Conservation (phyloP, 2,113 vertebrate species). For the Alligator sinensis region DNA sequence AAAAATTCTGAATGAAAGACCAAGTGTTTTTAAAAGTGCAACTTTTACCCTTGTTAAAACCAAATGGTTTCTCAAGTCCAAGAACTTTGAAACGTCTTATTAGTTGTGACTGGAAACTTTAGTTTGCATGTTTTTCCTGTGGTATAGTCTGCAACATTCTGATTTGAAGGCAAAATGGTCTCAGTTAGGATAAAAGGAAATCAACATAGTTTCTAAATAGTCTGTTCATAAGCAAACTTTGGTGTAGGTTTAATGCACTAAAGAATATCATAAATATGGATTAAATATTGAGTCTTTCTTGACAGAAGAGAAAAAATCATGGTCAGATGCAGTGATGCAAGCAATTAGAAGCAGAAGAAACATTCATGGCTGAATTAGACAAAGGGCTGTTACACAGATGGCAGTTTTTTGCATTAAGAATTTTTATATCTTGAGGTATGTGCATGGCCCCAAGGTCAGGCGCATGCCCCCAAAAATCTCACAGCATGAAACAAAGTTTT, state of each 20-base stretch:
- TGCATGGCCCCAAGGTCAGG: neutral
- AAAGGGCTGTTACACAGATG: neutral
- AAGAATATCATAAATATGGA: neutral
- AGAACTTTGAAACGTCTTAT: neutral
- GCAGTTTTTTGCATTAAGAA: neutral
- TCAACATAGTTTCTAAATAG: slow-evolving; percentile 21
- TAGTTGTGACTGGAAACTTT: neutral
- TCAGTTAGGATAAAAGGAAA: slow-evolving; percentile 33
- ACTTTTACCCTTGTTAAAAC: neutral
- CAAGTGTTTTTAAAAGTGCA: neutral
- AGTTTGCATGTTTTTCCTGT: neutral
- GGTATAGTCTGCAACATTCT: slow-evolving; percentile 16
- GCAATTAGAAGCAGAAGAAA: neutral
- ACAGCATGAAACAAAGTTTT: neutral
- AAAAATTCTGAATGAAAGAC: neutral
- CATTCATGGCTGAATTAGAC: neutral
- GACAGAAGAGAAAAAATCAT: neutral
- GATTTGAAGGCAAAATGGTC: neutral
- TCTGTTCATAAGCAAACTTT: neutral
- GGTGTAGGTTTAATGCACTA: neutral
- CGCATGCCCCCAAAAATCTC: neutral
- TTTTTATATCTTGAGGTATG: neutral
- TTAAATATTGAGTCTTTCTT: neutral
- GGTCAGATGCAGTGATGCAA: neutral
- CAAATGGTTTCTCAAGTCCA: slow-evolving; percentile 3